Evolutionary conservation across 2,797 vertebrate species (phyloP).

Genomic region (Tiaroga cobitis): DNA sequence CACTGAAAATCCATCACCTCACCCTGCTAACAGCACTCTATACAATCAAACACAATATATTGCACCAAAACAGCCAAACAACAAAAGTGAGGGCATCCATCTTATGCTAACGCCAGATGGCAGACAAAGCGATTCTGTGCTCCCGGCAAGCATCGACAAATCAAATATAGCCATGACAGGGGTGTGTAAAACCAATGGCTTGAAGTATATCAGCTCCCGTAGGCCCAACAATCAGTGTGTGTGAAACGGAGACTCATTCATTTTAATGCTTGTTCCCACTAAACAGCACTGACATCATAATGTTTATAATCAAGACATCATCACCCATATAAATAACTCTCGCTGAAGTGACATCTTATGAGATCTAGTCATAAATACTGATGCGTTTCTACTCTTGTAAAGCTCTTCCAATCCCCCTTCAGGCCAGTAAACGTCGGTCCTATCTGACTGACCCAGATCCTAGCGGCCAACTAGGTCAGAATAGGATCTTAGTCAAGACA

Average conservation of each 20-base stretch:
- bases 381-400: neutral
- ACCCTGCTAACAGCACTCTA: neutral
- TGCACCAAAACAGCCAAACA: neutral
- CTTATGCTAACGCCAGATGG: conserved; percentile 1
- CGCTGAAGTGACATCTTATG: conserved; percentile 75
- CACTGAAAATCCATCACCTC: neutral
- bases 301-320: neutral
- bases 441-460: conserved; percentile 54
- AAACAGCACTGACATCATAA: conserved; percentile 16
- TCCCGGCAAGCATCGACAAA: conserved; percentile 3
- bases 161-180: conserved; percentile 1
- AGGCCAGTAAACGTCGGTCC: conserved; percentile 36
- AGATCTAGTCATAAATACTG: conserved; percentile 54
- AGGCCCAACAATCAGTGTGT: conserved; percentile 12
- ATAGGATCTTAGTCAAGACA: conserved; percentile 47
- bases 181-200: conserved; percentile 5
- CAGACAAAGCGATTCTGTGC: conserved; percentile 8
- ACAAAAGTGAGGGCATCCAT: conserved; percentile 14
- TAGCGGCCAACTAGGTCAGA: conserved; percentile 51
- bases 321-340: conserved; percentile 18
- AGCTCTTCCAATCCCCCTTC: neutral
- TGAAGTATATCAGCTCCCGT: conserved; percentile 1
- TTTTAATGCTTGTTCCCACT: neutral
- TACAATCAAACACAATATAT: conserved; percentile 16
- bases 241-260: neutral